Conservation (phyloP, 2,888 invertebrate genomes). For the Euproctis similis region DNA sequence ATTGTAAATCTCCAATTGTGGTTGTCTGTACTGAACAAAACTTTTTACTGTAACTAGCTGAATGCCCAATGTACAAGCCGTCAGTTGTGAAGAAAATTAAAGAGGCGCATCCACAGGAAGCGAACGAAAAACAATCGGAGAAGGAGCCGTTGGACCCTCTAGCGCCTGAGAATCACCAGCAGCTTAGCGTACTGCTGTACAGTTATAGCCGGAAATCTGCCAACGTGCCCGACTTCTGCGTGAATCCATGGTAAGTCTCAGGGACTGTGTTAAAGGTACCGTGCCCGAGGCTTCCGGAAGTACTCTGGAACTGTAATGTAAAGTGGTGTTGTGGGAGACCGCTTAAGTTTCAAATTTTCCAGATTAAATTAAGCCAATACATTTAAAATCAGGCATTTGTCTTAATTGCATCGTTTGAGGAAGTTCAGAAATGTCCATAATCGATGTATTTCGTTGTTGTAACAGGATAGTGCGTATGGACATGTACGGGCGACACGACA, state of each 20-base stretch:
- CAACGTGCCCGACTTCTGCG: constrained; percentile 91
- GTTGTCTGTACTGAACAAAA: too few species aligned
- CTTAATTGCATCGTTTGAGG: too few species aligned
- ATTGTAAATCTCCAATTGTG: too few species aligned
- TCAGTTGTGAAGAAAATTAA: constrained; percentile 39
- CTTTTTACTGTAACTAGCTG: constrained; percentile 29
- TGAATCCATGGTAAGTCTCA: constrained; percentile 91
- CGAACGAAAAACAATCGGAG: constrained; percentile 27
- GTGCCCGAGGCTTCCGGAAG: too few species aligned
- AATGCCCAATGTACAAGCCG: constrained; percentile 52
- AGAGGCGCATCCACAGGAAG: constrained; percentile 26
- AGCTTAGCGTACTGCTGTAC: constrained; percentile 91
- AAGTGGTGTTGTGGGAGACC: too few species aligned
- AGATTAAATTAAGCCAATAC: too few species aligned
- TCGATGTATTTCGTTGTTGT: neutral
- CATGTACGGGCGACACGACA: constrained; percentile 96
- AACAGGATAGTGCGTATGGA: constrained; percentile 92
- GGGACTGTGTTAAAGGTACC: too few species aligned
- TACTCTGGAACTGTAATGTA: too few species aligned
- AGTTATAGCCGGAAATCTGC: constrained; percentile 85
- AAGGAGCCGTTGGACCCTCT: constrained; percentile 78
- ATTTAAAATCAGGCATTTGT: too few species aligned
- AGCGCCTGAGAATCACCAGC: constrained; percentile 88
- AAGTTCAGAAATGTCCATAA: too few species aligned
- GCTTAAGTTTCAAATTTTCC: too few species aligned